A percentile compares a stretch with the other conserved stretches of the same genome.
phyloP scores from a whole-genome alignment of 2,888 invertebrate species.

The Pocota personata region DNA sequence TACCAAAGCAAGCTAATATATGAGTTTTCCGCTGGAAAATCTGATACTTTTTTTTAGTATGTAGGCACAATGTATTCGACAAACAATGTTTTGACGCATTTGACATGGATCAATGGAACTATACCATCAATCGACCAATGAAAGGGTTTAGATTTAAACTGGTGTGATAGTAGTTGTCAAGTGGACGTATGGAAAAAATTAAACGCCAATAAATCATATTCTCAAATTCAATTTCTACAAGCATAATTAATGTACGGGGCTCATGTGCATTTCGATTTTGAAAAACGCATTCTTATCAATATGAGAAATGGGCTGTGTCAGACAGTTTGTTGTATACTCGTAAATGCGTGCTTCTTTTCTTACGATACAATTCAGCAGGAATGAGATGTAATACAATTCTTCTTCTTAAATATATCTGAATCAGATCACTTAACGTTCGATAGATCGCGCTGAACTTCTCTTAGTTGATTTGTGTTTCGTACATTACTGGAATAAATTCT shows the following conservation, averaged over 20 bases:
- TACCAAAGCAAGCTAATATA: neutral
- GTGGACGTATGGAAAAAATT: slow-evolving; percentile 16
- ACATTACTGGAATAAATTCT: no score
- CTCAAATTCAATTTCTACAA: neutral
- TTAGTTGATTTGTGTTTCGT: no score
- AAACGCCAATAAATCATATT: slow-evolving; percentile 30
- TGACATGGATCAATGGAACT: neutral
- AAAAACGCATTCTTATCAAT: neutral
- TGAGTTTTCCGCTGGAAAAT: slow-evolving; percentile 10
- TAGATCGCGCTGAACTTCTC: no score
- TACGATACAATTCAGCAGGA: no score
- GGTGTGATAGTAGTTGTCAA: slow-evolving; percentile 13
- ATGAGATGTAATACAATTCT: no score
- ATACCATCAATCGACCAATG: neutral
- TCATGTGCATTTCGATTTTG: neutral
- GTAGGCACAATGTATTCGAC: neutral
- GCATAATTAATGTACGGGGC: no score
- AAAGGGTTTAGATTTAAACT: neutral
- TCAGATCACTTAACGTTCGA: no score
- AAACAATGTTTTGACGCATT: neutral
- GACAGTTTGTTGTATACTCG: no score
- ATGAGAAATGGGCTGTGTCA: no score
- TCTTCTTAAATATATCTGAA: no score
- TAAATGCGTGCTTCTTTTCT: no score
- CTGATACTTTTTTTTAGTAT: neutral